phyloP scores from a whole-genome alignment of 2,888 invertebrate genomes.

The Eupithecia centaureata region DNA sequence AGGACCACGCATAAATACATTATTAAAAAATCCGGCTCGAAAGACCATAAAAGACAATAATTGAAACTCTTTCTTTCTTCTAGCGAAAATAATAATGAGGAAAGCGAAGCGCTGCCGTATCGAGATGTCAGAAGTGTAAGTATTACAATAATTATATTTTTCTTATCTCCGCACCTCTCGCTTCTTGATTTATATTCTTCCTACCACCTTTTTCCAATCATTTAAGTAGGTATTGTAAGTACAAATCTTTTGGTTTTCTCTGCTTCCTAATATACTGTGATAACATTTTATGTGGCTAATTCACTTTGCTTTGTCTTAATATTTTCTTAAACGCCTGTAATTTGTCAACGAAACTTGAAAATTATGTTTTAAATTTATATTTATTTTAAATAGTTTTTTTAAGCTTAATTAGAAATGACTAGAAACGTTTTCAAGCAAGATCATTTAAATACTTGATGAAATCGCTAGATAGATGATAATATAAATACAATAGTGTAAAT shows the following conservation, averaged over 20 bases:
- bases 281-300: slow-evolving; percentile 9
- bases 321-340: background rate
- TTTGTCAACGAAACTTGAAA: background rate
- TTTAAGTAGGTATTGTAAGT: background rate
- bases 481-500: slow-evolving; percentile 4
- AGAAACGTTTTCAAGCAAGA: background rate
- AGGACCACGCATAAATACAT: too few species aligned
- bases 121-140: slow-evolving; percentile 93
- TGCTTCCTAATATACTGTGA: slow-evolving; percentile 6
- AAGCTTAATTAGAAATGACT: background rate
- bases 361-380: background rate
- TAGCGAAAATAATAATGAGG: slow-evolving; percentile 96
- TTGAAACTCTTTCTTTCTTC: slow-evolving; percentile 53
- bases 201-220: slow-evolving; percentile 1
- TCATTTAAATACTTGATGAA: background rate
- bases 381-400: background rate
- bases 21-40: background rate
- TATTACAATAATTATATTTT: slow-evolving; percentile 58
- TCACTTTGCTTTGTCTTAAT: background rate
- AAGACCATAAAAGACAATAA: background rate
- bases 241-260: background rate
- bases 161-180: slow-evolving; percentile 1
- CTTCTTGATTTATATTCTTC: background rate
- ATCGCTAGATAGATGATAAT: slow-evolving; percentile 1
- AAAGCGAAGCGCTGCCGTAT: slow-evolving; percentile 93